These are phyloP conservation scores for Cyaniris semiargus DNA, from an alignment of 2,888 invertebrate species.

Conservation along the genomic window DNA sequence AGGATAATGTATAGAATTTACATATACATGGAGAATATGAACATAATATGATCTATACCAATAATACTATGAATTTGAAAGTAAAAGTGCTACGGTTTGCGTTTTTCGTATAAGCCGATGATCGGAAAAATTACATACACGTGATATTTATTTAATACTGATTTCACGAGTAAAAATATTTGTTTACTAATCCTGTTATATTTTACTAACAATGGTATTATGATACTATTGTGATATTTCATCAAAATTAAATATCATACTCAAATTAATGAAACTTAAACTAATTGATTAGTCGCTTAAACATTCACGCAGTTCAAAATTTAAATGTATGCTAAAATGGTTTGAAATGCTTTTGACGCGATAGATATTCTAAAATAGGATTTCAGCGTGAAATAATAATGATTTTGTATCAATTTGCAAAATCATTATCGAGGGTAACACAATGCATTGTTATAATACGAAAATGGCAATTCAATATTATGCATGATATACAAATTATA, in stretches of 20 bases:
- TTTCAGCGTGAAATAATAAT: neutral
- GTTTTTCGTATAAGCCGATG: too few relatives aligned
- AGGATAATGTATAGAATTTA: too few relatives aligned
- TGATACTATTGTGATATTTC: neutral
- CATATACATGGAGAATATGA: too few relatives aligned
- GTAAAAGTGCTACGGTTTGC: too few relatives aligned
- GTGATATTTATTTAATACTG: too few relatives aligned
- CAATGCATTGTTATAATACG: neutral
- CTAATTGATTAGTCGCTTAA: neutral
- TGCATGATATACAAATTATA: neutral
- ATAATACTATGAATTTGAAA: too few relatives aligned
- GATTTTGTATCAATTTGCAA: neutral
- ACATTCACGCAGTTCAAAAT: neutral
- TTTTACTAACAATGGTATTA: neutral
- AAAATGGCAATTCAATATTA: neutral
- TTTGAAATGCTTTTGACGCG: neutral
- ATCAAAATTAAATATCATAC: neutral
- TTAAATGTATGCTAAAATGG: neutral
- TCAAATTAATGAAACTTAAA: neutral
- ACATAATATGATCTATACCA: too few relatives aligned
- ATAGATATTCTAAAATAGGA: constrained; percentile 12
- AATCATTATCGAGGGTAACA: neutral
- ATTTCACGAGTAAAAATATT: neutral
- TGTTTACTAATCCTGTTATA: neutral
- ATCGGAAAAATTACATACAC: too few relatives aligned